Percentiles rank a stretch among this genome's conserved stretches.
Conservation (phyloP, 2,888 invertebrate genomes). For the Spisula solida region DNA sequence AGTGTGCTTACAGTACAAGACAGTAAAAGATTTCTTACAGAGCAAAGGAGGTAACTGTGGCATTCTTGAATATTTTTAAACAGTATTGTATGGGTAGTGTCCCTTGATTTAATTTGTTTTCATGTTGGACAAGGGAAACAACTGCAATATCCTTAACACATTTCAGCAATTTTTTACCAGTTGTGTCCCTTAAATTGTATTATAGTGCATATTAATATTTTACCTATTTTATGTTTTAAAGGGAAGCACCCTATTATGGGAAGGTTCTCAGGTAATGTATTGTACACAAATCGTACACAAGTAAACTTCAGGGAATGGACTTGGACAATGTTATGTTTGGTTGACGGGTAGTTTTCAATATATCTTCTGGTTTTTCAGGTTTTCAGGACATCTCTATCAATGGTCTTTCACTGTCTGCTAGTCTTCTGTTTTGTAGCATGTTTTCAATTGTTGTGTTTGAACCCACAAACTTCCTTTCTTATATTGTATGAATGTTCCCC, state of each 20-base stretch:
- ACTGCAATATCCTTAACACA: too few relatives aligned
- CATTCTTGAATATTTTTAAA: background rate
- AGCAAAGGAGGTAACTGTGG: background rate
- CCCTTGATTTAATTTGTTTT: background rate
- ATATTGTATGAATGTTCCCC: too few relatives aligned
- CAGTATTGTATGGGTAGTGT: background rate
- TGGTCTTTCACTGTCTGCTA: background rate
- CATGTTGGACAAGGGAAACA: too few relatives aligned
- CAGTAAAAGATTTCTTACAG: background rate
- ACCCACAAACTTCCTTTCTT: too few relatives aligned
- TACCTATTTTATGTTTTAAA: constrained; percentile 4
- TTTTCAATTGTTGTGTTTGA: background rate
- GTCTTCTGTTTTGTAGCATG: background rate
- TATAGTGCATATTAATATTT: background rate
- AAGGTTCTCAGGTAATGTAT: constrained; percentile 22
- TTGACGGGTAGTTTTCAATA: background rate
- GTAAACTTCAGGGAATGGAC: constrained; percentile 5
- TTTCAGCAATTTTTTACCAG: background rate
- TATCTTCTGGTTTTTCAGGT: background rate
- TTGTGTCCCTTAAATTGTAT: constrained; percentile 2
- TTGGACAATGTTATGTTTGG: background rate
- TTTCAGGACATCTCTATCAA: background rate
- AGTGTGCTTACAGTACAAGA: background rate
- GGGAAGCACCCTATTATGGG: constrained; percentile 1
- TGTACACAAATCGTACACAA: background rate